Conservation (phyloP, 2,888 invertebrate species). For the Synanthedon formicaeformis region DNA sequence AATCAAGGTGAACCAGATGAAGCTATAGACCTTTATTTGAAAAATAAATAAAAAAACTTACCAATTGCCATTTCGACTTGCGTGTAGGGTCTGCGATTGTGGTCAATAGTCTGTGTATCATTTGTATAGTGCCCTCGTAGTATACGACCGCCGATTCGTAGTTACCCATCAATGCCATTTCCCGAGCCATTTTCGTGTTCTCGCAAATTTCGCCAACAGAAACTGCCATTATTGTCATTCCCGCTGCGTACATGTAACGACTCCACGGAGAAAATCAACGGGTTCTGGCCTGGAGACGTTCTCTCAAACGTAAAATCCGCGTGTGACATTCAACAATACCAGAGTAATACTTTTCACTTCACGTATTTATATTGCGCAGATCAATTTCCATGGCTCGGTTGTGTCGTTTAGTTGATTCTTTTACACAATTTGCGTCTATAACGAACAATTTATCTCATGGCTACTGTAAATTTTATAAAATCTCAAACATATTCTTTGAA, state of each 20-base stretch:
- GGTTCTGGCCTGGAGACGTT: conserved; percentile 12
- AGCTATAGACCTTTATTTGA: conserved; percentile 5
- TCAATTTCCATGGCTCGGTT: conserved; percentile 18
- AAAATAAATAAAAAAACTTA: conserved; percentile 41
- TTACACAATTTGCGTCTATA: conserved; percentile 16
- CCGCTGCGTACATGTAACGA: conserved; percentile 65
- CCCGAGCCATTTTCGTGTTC: conserved; percentile 93
- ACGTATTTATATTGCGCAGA: conserved; percentile 29
- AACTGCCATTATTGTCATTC: conserved; percentile 87
- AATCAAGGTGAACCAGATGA: conserved; percentile 48
- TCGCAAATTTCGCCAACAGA: conserved; percentile 92
- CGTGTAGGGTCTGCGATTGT: conserved; percentile 84
- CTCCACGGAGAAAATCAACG: conserved; percentile 36
- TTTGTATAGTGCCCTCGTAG: conserved; percentile 92
- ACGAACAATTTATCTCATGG: conserved; percentile 35
- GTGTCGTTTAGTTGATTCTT: conserved; percentile 21
- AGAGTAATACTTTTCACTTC: conserved; percentile 36
- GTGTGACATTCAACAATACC: conserved; percentile 44
- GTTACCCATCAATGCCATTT: conserved; percentile 94
- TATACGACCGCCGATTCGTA: conserved; percentile 95
- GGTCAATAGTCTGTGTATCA: conserved; percentile 86
- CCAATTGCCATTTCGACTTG: conserved; percentile 92
- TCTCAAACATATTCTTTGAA: conserved; percentile 31
- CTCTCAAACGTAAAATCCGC: conserved; percentile 32
- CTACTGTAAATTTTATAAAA: conserved; percentile 32